Evolutionary conservation across 2,113 vertebrate genomes (phyloP).

Genomic region (Gambusia holbrooki): DNA sequence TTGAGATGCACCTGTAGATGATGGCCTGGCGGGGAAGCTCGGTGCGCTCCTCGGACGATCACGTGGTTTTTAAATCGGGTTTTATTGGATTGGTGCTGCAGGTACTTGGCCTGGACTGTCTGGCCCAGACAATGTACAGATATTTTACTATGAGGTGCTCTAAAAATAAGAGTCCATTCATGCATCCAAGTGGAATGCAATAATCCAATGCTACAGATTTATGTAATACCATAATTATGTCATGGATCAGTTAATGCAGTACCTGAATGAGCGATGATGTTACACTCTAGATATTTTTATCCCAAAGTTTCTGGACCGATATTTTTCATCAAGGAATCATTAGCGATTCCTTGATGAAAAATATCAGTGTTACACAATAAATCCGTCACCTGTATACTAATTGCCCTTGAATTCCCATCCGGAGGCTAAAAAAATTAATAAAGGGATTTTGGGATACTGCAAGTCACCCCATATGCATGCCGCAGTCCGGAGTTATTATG

Average conservation of each 20-base stretch:
- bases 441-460: slow-evolving; percentile 15
- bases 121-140: no score
- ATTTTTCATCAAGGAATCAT: neutral
- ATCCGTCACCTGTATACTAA: slow-evolving; percentile 34
- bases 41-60: slow-evolving; percentile 39
- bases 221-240: slow-evolving; percentile 37
- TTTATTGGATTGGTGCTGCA: slow-evolving; percentile 38
- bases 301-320: neutral
- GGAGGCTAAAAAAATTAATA: slow-evolving; percentile 17
- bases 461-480: slow-evolving; percentile 47
- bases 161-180: neutral
- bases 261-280: neutral
- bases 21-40: neutral
- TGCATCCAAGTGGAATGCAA: neutral
- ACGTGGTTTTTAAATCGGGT: slow-evolving; percentile 64
- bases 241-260: neutral
- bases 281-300: neutral
- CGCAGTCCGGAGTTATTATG: slow-evolving; percentile 69
- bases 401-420: slow-evolving; percentile 31
- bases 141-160: neutral
- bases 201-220: slow-evolving; percentile 25
- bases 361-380: neutral
- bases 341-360: neutral
- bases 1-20: neutral
- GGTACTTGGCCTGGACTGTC: neutral